Evolutionary conservation across 2,888 invertebrate species (phyloP), one percentile per base, ranked within the genome.

Genomic region (Microctonus brassicae): DNA sequence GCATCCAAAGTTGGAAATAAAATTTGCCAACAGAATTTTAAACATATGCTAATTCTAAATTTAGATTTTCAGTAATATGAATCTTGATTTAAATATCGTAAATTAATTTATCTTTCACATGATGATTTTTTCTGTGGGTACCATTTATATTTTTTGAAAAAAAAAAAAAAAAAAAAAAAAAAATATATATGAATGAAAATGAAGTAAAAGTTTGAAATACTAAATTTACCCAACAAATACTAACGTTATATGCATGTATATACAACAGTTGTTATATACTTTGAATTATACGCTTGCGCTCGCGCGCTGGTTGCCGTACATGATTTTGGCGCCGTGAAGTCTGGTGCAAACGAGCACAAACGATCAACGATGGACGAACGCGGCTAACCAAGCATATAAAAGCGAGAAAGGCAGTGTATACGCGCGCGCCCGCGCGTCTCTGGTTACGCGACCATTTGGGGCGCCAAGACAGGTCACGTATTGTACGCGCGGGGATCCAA

Each of bases 401-500:
- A 57, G 77, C 76, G 78, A 78, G 74, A 79, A 78, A 78, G 80
- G 69, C n/a, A n/a, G n/a, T n/a, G n/a, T n/a, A n/a, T n/a, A n/a
- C n/a, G n/a, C n/a, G n/a, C n/a, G 66, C 70, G 80, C 81, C 79
- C 85, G 83, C 34, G 20, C 22, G 55, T 85, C 85, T 87, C 86
- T 85, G 85, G 86, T 87, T 87, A 86, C 85, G 84, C 84, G 86
- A 83, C 86, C 86, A 87, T 87, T 86, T 87, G 87, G 86, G 86
- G 87, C 87, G 87, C 86, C 87, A 85, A 84, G 80, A 33, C 33
- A 20, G 29, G 29, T 29, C 29, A 58, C 29, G n/a, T n/a, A 10
- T 13, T n/a, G 13, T 36, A 34, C 57, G 53, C 63, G 61, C 39
- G 72, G 73, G 69, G 73, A 64, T 47, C 70, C 47, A 47, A 47